Conservation (phyloP, 2,888 invertebrate species). For the Gymnoscelis rufifasciata region DNA sequence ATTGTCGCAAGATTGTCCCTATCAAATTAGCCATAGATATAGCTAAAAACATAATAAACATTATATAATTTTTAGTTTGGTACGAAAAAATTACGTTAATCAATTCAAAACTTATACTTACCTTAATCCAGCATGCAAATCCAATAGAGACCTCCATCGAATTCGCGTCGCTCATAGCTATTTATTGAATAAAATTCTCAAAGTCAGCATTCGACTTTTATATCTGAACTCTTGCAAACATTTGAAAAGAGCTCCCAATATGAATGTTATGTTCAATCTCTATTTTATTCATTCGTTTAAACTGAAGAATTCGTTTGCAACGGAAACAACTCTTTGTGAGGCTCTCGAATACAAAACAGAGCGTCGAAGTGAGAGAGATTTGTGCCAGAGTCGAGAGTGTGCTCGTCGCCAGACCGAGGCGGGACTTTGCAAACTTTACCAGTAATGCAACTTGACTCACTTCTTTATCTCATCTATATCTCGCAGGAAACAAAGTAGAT, state of each 20-base stretch:
- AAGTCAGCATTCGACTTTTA: conserved; percentile 2
- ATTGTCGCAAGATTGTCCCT: too few species aligned
- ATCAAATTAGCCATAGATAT: too few species aligned
- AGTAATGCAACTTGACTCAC: conserved; percentile 5
- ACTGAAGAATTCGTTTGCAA: conserved; percentile 34
- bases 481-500: too few species aligned
- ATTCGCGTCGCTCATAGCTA: conserved; percentile 3
- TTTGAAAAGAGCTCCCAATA: conserved; percentile 22
- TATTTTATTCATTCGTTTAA: conserved; percentile 30
- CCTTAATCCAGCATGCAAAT: too few species aligned
- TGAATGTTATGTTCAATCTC: conserved; percentile 27
- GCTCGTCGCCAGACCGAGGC: conserved; percentile 14
- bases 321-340: conserved; percentile 43
- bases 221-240: conserved; percentile 7
- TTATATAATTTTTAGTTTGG: too few species aligned
- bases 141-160: background rate
- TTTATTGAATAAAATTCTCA: conserved; percentile 9
- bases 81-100: too few species aligned
- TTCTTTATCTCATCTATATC: too few species aligned
- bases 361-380: conserved; percentile 49
- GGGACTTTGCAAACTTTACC: background rate
- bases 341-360: conserved; percentile 40
- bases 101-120: too few species aligned
- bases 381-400: conserved; percentile 45
- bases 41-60: too few species aligned